phyloP scores from a whole-genome alignment of 2,797 vertebrate genomes.

The Labeo calbasu region DNA sequence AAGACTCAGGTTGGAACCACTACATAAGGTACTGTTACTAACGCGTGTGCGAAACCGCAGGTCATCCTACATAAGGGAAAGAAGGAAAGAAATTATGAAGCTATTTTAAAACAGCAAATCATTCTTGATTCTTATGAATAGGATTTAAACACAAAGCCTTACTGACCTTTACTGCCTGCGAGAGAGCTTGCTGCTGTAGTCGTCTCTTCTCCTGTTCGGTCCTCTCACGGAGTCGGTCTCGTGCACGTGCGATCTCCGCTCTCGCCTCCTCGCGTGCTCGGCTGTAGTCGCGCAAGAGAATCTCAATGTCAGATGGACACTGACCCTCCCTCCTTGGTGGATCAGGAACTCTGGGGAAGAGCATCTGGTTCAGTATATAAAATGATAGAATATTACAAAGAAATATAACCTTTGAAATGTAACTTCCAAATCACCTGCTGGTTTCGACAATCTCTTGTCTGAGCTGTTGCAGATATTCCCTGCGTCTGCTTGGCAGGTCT shows the following conservation, averaged over 20 bases:
- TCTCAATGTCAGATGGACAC: conserved; percentile 86
- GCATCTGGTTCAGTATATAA: background rate
- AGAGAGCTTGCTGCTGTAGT: conserved; percentile 83
- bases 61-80: conserved; percentile 81
- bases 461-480: conserved; percentile 84
- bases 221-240: conserved; percentile 85
- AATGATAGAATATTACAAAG: background rate
- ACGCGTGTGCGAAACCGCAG: conserved; percentile 81
- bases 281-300: conserved; percentile 87
- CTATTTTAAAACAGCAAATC: background rate
- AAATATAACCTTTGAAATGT: background rate
- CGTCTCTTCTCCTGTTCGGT: conserved; percentile 89
- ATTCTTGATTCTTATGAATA: background rate
- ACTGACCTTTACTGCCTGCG: conserved; percentile 82
- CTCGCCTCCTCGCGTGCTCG: conserved; percentile 89
- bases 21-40: conserved; percentile 88
- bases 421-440: conserved; percentile 77
- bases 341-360: conserved; percentile 73
- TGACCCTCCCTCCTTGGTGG: conserved; percentile 69
- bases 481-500: conserved; percentile 76
- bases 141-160: background rate
- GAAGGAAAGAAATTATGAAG: background rate
- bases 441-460: conserved; percentile 83
- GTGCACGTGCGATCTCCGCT: conserved; percentile 87
- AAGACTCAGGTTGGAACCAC: conserved; percentile 89